Evolutionary conservation across 2,888 invertebrate species (phyloP).

Genomic region (Neuroscelio doddi): DNA sequence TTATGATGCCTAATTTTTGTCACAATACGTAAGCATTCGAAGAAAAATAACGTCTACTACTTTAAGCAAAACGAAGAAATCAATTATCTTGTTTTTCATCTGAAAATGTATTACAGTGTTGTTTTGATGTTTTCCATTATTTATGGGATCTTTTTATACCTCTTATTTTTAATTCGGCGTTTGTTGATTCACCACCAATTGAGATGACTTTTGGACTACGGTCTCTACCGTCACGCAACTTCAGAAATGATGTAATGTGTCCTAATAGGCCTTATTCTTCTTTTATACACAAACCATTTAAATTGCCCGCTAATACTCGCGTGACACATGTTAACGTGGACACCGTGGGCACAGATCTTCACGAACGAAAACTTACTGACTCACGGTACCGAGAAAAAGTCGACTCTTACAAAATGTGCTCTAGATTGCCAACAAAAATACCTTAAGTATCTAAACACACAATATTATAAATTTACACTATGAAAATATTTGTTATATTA

Average conservation of each 20-base stretch:
- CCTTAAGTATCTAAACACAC: slow-evolving; percentile 1
- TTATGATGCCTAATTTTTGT: too few species aligned
- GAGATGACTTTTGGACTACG: slow-evolving; percentile 16
- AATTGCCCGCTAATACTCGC: slow-evolving; percentile 3
- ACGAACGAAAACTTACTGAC: not conserved
- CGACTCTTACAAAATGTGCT: slow-evolving; percentile 23
- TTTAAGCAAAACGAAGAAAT: too few species aligned
- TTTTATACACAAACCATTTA: slow-evolving; percentile 19
- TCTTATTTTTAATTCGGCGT: slow-evolving; percentile 1
- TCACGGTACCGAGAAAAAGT: slow-evolving; percentile 20
- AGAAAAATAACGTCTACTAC: too few species aligned
- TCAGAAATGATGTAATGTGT: slow-evolving; percentile 49
- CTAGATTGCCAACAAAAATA: slow-evolving; percentile 44
- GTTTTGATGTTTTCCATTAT: too few species aligned
- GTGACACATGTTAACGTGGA: not conserved
- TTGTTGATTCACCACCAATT: slow-evolving; percentile 12
- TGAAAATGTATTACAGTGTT: too few species aligned
- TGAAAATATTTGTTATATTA: not conserved
- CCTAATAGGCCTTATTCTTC: slow-evolving; percentile 45
- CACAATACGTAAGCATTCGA: too few species aligned
- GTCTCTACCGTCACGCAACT: slow-evolving; percentile 29
- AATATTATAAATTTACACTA: not conserved
- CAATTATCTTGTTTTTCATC: too few species aligned
- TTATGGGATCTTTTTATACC: not conserved
- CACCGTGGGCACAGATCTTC: too few species aligned